Percentiles rank a stretch among this genome's conserved stretches.
Conservation (phyloP, 2,113 vertebrate species). For the Hyla sarda region DNA sequence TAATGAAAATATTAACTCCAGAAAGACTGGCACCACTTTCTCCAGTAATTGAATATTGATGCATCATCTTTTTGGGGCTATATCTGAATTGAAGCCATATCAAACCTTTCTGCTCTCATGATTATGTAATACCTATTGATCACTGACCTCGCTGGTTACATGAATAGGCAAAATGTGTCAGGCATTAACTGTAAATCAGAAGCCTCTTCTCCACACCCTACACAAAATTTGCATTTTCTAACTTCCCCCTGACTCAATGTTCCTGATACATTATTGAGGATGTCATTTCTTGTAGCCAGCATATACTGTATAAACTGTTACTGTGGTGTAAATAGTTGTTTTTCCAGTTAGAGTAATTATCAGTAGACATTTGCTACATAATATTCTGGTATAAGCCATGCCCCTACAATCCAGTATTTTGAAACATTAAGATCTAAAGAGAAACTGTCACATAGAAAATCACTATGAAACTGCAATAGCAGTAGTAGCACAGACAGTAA, state of each 20-base stretch:
- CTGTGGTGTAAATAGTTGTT: not conserved
- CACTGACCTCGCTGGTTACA: not conserved
- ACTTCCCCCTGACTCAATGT: not conserved
- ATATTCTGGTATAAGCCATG: not conserved
- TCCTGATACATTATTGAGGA: constrained; percentile 2
- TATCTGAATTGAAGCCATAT: no score
- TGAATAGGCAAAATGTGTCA: not conserved
- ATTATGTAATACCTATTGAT: not conserved
- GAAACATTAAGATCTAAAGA: no score
- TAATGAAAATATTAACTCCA: no score
- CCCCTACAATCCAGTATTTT: not conserved
- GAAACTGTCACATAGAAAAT: no score
- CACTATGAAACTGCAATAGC: no score
- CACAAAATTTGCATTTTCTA: not conserved
- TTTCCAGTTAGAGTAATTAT: constrained; percentile 24
- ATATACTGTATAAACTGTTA: not conserved
- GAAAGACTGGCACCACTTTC: no score
- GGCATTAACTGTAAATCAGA: not conserved
- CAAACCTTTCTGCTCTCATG: not conserved
- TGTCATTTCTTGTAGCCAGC: not conserved
- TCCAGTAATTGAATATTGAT: no score
- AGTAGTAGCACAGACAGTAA: no score
- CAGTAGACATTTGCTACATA: not conserved
- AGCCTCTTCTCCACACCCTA: not conserved
- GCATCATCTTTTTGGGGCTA: no score